These are phyloP conservation scores for Echeneis naucrates DNA, from an alignment of 2,797 vertebrate genomes.

Conservation along the genomic window DNA sequence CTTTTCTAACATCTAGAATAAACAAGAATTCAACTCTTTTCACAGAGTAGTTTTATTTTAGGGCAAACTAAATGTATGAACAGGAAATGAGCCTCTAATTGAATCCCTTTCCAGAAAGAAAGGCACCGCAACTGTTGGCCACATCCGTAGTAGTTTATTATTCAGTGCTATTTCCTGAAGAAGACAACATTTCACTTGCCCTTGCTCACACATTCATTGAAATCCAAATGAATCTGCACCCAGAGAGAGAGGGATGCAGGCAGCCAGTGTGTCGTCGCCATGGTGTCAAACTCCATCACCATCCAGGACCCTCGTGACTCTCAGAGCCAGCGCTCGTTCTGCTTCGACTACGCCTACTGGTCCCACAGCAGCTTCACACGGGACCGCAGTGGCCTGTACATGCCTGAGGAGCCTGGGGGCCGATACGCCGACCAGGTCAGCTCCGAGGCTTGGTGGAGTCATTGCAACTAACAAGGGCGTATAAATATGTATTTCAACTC, in stretches of 20 bases:
- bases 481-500: background rate
- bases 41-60: too few relatives aligned
- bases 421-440: conserved; percentile 84
- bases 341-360: conserved; percentile 87
- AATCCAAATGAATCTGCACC: background rate
- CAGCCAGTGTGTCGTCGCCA: conserved; percentile 84
- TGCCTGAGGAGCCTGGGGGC: conserved; percentile 82
- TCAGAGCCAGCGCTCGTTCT: conserved; percentile 81
- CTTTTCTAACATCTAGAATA: too few relatives aligned
- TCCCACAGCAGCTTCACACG: conserved; percentile 84
- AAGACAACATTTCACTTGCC: too few relatives aligned
- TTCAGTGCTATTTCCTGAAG: too few relatives aligned
- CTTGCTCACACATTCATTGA: background rate
- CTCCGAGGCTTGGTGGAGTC: background rate
- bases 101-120: too few relatives aligned
- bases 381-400: conserved; percentile 76
- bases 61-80: too few relatives aligned
- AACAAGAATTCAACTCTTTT: too few relatives aligned
- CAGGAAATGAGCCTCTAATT: too few relatives aligned
- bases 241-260: conserved; percentile 87
- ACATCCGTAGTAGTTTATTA: too few relatives aligned
- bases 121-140: too few relatives aligned
- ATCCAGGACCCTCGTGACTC: conserved; percentile 83
- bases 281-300: conserved; percentile 82
- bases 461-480: background rate